Base-by-base conservation (phyloP, 2,888 invertebrate genomes). In the Gerosis bhagava region DNA sequence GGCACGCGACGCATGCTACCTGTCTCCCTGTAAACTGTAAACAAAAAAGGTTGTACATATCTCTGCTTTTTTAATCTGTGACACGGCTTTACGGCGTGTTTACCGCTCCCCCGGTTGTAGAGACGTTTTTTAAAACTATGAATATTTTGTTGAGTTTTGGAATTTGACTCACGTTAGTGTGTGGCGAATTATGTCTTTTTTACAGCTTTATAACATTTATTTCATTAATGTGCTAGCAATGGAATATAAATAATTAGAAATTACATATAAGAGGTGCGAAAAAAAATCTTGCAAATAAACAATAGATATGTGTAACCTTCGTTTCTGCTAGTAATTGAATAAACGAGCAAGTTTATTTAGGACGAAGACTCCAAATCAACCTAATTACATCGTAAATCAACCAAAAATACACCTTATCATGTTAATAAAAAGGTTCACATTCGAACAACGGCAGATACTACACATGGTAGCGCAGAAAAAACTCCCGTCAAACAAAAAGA, bases 281-380 rank as follows among this genome's bases (percentile, higher is more conserved):
- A 31, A 41, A 57, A 59, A 59, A 59, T 55, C 49, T 41, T 39
- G 50, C 53, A 32, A 31, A 39, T 53, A 62, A 48, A 64, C 59
- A 63, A 63, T 59, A 50, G 57, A 56, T n/a, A n/a, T 37, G 41
- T 34, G 42, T 52, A 55, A 59, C 59, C 56, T 57, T 59, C 61
- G 55, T 56, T 55, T 59, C 54, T 42, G 45, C n/a, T 43, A 17
- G 40, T 65, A 63, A 65, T 67, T 69, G 60, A 57, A 65, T 67
- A 62, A 67, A 67, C 64, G 59, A 64, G 60, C 59, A 62, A 57
- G 54, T 60, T 58, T 59, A 69, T 71, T 66, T 63, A 65, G 67
- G 61, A 62, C 63, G 57, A 60, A 56, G 51, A 55, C 54, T 29
- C 44, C 37, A 40, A 54, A 51, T 37, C 49, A 51, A 53, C 45